Percentiles rank a stretch among this genome's conserved stretches.
Evolutionary conservation across 2,797 vertebrate genomes (phyloP).

Genomic region (Cossypha dichroa): DNA sequence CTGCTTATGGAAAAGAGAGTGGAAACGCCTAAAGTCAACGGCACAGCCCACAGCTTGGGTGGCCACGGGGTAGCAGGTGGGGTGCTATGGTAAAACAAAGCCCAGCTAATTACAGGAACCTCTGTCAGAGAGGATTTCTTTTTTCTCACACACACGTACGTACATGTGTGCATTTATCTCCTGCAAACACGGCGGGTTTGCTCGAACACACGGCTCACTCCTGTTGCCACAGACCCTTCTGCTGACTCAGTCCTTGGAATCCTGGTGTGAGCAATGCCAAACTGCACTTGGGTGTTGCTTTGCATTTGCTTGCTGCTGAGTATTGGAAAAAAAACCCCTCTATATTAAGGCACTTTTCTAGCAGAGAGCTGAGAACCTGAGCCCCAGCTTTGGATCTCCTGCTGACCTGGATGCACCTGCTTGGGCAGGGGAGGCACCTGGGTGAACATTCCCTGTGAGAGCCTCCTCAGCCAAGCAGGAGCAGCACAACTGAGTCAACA

Average conservation of each 20-base stretch:
- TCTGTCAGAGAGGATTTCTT: not conserved
- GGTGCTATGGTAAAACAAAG: slow-evolving; percentile 12
- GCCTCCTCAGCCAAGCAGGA: not conserved
- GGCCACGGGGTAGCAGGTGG: slow-evolving; percentile 21
- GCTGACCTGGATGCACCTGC: not conserved
- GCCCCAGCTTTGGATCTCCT: not conserved
- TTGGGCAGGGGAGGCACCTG: not conserved
- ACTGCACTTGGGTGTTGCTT: not conserved
- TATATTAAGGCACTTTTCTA: not conserved
- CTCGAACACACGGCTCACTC: not conserved
- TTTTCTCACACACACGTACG: not conserved
- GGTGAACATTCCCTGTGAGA: not conserved
- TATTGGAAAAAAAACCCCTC: too few species aligned
- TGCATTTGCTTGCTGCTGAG: not conserved
- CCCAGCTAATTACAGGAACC: slow-evolving; percentile 2
- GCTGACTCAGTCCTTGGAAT: slow-evolving; percentile 13
- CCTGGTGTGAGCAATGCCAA: not conserved
- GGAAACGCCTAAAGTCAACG: not conserved
- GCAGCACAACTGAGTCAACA: not conserved
- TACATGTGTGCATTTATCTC: not conserved
- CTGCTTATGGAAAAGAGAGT: not conserved
- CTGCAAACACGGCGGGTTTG: not conserved
- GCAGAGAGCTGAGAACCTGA: not conserved
- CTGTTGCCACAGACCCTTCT: not conserved
- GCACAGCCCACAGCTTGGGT: slow-evolving; percentile 23